A percentile compares a stretch with the other conserved stretches of the same genome.
These are phyloP conservation scores for Podotricha telesiphe DNA, from an alignment of 2,888 invertebrate species.

Conservation along the genomic window DNA sequence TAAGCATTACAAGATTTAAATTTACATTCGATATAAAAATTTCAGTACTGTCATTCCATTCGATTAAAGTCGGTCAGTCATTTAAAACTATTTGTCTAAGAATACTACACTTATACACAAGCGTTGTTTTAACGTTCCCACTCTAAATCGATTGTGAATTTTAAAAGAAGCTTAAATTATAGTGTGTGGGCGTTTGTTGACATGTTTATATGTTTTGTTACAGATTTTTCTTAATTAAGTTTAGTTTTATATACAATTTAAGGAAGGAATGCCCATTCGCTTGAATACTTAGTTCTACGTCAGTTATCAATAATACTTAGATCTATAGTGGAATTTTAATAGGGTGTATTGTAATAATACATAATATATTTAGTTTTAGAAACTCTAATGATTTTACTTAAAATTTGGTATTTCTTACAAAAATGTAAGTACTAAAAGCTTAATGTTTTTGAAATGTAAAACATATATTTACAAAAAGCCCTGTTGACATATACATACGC, in stretches of 20 bases:
- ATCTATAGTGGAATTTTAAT: conserved; percentile 22
- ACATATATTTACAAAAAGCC: too few relatives aligned
- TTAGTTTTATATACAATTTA: conserved; percentile 36
- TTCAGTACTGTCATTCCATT: neutral
- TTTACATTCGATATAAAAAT: neutral
- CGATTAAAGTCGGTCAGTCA: too few relatives aligned
- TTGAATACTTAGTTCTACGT: conserved; percentile 27
- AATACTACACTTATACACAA: neutral
- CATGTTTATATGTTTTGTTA: conserved; percentile 53
- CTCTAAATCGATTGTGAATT: conserved; percentile 51
- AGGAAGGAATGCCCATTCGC: conserved; percentile 35
- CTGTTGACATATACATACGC: too few relatives aligned
- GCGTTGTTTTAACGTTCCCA: conserved; percentile 52
- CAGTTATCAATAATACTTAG: conserved; percentile 29
- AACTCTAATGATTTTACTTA: neutral
- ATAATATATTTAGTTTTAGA: neutral
- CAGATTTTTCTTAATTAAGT: conserved; percentile 51
- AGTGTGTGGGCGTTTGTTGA: conserved; percentile 50
- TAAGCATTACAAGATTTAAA: too few relatives aligned
- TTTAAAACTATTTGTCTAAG: neutral
- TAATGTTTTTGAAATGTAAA: too few relatives aligned
- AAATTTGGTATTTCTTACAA: too few relatives aligned
- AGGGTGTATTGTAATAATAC: neutral
- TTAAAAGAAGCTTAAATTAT: conserved; percentile 53
- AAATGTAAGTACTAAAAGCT: too few relatives aligned